Evolutionary conservation across 1,140 invertebrate species (phyloP).

Genomic region (Macrosteles quadrilineatus): DNA sequence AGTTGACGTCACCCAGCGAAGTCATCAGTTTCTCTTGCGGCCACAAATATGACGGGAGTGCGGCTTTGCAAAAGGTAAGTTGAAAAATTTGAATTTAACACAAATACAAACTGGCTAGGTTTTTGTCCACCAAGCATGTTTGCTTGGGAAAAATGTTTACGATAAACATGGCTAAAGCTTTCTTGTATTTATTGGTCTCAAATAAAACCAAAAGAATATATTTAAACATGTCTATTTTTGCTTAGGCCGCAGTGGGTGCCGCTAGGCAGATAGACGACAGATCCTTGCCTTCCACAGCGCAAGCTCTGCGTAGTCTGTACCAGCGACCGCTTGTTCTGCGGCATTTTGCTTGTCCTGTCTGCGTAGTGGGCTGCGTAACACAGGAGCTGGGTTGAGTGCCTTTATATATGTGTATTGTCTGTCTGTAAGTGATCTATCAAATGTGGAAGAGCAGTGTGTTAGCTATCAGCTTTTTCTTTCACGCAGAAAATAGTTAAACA

Average conservation of each 20-base stretch:
- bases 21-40: constrained; percentile 31
- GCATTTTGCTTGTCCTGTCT: constrained; percentile 32
- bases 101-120: too few relatives aligned
- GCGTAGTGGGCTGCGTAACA: constrained; percentile 26
- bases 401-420: neutral
- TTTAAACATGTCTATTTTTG: neutral
- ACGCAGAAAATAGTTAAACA: too few relatives aligned
- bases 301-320: constrained; percentile 20
- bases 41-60: constrained; percentile 25
- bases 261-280: constrained; percentile 16
- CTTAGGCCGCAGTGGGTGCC: constrained; percentile 18
- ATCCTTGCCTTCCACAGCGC: constrained; percentile 28
- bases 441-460: neutral
- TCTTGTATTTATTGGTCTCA: too few relatives aligned
- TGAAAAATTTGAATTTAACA: too few relatives aligned
- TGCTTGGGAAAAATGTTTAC: too few relatives aligned
- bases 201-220: too few relatives aligned
- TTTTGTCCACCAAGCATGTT: too few relatives aligned
- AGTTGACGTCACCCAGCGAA: constrained; percentile 4
- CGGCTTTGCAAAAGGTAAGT: constrained; percentile 17
- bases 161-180: too few relatives aligned
- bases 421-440: too few relatives aligned
- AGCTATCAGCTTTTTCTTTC: too few relatives aligned
- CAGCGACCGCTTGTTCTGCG: constrained; percentile 28
- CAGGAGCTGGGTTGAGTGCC: constrained; percentile 19